These are phyloP conservation scores for Hipparchia sbordonii DNA, from an alignment of 2,888 invertebrate genomes.

Conservation along the genomic window DNA sequence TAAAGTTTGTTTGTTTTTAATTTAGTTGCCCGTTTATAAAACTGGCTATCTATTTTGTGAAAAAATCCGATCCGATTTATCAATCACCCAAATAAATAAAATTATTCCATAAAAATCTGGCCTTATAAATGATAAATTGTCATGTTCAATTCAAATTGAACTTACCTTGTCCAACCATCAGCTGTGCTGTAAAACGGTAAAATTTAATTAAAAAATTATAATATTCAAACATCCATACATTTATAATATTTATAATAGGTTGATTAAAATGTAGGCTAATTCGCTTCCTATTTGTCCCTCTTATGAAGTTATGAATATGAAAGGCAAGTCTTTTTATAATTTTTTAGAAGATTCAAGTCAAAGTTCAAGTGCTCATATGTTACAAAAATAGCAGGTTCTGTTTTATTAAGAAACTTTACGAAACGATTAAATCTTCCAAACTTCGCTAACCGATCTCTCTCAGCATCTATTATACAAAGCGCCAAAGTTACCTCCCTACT, in stretches of 20 bases:
- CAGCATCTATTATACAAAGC: neutral
- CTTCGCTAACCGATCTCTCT: neutral
- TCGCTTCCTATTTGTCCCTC: too few species aligned
- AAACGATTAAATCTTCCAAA: constrained; percentile 4
- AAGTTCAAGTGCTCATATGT: neutral
- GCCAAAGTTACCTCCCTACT: neutral
- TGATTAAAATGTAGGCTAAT: too few species aligned
- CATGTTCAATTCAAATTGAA: constrained; percentile 39
- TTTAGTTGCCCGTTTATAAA: too few species aligned
- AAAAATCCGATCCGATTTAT: too few species aligned
- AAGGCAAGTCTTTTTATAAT: too few species aligned
- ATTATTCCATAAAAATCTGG: too few species aligned
- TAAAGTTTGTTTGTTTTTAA: too few species aligned
- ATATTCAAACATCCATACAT: too few species aligned
- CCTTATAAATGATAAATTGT: neutral
- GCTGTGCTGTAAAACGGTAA: constrained; percentile 86
- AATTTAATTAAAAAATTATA: constrained; percentile 24
- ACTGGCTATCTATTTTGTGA: too few species aligned
- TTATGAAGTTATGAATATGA: too few species aligned
- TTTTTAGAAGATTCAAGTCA: neutral
- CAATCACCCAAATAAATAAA: too few species aligned
- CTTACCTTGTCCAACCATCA: constrained; percentile 96
- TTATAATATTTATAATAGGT: too few species aligned
- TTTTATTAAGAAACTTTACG: constrained; percentile 3
- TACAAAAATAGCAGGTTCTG: neutral